phyloP scores from a whole-genome alignment of 2,113 vertebrate genomes.

The Acanthisitta chloris region DNA sequence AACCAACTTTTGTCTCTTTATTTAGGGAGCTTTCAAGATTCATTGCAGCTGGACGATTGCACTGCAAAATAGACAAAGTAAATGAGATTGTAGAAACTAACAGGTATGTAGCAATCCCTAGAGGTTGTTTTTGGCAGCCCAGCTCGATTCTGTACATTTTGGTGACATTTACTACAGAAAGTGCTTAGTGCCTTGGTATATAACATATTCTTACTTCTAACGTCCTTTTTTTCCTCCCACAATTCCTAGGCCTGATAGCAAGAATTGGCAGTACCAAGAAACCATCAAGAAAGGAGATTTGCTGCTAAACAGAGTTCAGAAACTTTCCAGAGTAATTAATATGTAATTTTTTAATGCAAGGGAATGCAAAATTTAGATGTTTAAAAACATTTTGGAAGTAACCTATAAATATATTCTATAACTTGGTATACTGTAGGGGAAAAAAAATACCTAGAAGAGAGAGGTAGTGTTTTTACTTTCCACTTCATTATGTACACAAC shows the following conservation, averaged over 20 bases:
- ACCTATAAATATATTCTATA: slow-evolving; percentile 64
- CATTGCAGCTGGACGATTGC: slow-evolving; percentile 94
- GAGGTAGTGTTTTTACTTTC: slow-evolving; percentile 66
- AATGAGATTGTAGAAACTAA: slow-evolving; percentile 99
- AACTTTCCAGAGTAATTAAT: slow-evolving; percentile 97
- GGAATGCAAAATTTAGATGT: slow-evolving; percentile 64
- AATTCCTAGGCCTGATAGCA: slow-evolving; percentile 91
- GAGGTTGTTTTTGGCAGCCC: neutral
- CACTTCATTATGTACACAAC: slow-evolving; percentile 60
- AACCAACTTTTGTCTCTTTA: neutral
- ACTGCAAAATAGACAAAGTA: slow-evolving; percentile 99
- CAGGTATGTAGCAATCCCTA: slow-evolving; percentile 76
- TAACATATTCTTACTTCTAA: neutral
- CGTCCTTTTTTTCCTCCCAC: neutral
- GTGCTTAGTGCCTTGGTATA: neutral
- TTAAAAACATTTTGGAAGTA: slow-evolving; percentile 75
- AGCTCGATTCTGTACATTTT: neutral
- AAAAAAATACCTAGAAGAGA: slow-evolving; percentile 8
- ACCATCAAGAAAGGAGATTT: slow-evolving; percentile 98
- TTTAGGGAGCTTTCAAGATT: slow-evolving; percentile 95
- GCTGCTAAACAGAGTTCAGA: slow-evolving; percentile 97
- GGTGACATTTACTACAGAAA: neutral
- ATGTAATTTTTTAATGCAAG: slow-evolving; percentile 80
- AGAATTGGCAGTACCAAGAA: slow-evolving; percentile 99
- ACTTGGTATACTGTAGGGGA: slow-evolving; percentile 54